Percentiles rank a stretch among this genome's conserved stretches.
phyloP scores from a whole-genome alignment of 2,797 vertebrate species.

The Bryconaethiops microstoma region DNA sequence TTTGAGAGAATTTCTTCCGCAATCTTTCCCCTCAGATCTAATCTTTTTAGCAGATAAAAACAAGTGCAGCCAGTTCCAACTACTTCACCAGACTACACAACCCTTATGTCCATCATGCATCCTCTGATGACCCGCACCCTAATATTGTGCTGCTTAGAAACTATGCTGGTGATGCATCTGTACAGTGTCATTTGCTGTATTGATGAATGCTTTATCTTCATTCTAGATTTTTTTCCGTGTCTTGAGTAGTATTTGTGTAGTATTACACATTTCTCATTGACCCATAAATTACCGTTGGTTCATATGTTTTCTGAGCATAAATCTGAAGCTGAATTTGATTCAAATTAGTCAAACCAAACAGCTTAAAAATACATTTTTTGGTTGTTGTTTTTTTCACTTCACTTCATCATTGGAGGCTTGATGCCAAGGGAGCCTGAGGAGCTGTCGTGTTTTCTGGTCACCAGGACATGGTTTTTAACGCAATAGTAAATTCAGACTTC shows the following conservation, averaged over 20 bases:
- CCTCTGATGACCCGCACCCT: too few relatives aligned
- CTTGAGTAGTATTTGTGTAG: background rate
- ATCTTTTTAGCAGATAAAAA: background rate
- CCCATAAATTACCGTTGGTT: too few relatives aligned
- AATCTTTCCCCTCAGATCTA: background rate
- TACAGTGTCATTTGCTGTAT: background rate
- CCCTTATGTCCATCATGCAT: background rate
- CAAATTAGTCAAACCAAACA: background rate
- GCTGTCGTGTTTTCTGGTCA: background rate
- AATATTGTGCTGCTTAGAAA: background rate
- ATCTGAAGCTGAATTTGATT: background rate
- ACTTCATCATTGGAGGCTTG: too few relatives aligned
- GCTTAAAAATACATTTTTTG: background rate
- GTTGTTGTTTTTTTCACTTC: too few relatives aligned
- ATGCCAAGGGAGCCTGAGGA: too few relatives aligned
- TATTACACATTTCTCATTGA: background rate
- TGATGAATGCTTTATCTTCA: background rate
- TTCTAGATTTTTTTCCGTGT: background rate
- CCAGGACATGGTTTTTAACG: background rate
- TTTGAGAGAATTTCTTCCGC: background rate
- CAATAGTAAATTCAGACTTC: background rate
- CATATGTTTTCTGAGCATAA: background rate
- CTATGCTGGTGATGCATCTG: background rate
- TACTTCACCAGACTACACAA: background rate
- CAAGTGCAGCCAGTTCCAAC: background rate